phyloP scores from a whole-genome alignment of 2,888 invertebrate species.

The Sarcophaga carnaria region DNA sequence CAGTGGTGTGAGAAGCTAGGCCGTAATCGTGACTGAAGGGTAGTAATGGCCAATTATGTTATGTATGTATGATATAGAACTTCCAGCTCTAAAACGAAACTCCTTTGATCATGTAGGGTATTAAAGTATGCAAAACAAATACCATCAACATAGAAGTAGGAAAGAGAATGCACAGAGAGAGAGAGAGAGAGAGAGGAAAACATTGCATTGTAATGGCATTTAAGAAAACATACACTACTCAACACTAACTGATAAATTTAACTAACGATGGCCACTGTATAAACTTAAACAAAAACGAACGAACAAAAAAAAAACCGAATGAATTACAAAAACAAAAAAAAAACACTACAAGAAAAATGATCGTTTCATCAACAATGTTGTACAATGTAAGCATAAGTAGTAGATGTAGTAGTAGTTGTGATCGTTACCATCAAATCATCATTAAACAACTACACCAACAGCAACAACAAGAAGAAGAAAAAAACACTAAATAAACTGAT shows the following conservation, averaged over 20 bases:
- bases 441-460: constrained; percentile 38
- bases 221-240: constrained; percentile 44
- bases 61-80: no score
- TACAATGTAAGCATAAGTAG: neutral
- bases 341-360: no score
- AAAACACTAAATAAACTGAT: constrained; percentile 40
- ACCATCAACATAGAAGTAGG: no score
- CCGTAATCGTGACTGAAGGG: no score
- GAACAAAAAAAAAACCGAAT: constrained; percentile 1
- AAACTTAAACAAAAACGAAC: neutral
- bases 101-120: no score
- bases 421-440: constrained; percentile 40
- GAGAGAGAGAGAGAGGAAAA: constrained; percentile 2
- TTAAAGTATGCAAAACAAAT: no score
- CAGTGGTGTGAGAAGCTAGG: no score
- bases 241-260: constrained; percentile 9
- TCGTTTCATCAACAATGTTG: neutral
- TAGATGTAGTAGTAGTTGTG: neutral
- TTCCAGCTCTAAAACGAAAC: no score
- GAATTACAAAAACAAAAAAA: no score
- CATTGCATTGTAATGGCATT: constrained; percentile 56
- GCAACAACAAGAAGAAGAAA: neutral
- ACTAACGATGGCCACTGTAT: constrained; percentile 6
- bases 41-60: no score
- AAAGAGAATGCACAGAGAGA: no score